Conservation (phyloP, 1,140 invertebrate species). For the Apis dorsata region DNA sequence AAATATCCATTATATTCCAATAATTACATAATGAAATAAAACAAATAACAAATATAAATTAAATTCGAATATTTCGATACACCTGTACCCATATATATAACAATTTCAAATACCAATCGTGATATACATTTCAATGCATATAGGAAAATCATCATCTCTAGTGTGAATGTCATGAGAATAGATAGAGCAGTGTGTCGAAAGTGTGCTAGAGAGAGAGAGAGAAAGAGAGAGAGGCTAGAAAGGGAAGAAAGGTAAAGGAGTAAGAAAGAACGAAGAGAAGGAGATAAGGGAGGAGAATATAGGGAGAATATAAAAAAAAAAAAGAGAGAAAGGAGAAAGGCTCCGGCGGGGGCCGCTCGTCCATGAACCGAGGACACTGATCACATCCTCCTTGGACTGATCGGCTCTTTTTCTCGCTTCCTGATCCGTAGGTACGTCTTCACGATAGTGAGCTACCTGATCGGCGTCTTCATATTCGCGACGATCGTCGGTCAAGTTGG, state of each 20-base stretch:
- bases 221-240: conserved; percentile 5
- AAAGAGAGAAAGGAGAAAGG: conserved; percentile 71
- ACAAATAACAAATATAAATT: no score
- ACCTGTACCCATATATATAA: no score
- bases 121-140: no score
- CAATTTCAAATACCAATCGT: no score
- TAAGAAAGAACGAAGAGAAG: conserved; percentile 44
- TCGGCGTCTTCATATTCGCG: conserved; percentile 98
- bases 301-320: conserved; percentile 46
- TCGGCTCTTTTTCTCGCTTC: conserved; percentile 71
- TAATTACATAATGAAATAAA: no score
- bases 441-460: conserved; percentile 97
- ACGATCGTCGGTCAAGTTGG: conserved; percentile 98
- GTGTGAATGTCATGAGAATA: no score
- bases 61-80: no score
- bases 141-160: no score
- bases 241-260: background rate
- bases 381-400: conserved; percentile 69
- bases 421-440: conserved; percentile 93
- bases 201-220: conserved; percentile 3
- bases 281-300: conserved; percentile 55
- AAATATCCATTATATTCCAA: no score
- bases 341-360: conserved; percentile 79
- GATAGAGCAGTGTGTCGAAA: background rate
- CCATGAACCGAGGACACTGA: conserved; percentile 63